Evolutionary conservation across 1,140 invertebrate genomes (phyloP), one percentile per base, ranked within the genome.

Genomic region (Zeugodacus cucurbitae): DNA sequence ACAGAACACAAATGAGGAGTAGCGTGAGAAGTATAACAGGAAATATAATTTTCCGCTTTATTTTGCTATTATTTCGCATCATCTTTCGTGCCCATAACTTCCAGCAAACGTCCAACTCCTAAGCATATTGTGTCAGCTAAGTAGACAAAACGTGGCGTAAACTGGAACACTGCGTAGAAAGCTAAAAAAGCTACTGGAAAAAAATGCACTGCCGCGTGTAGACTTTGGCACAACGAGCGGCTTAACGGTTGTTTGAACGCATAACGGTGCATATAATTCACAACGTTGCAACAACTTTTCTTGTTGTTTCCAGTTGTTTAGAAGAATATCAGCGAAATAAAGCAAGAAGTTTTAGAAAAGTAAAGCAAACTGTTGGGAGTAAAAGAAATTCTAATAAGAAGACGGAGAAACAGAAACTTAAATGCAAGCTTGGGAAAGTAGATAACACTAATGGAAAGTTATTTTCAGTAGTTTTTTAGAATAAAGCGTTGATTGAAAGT

Each of bases 221-320:
- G 20, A 48, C 10, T 44, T 41, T 11, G 2, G 26, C 26, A 82
- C 74, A 82, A 82, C n/a, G 22, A 82, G 74, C 17, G 41, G 41
- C 74, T 82, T 82, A 82, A 82, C n/a, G 74, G 74, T 82, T 82
- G 74, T 54, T 82, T 54, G 41, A 44, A 48, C 37, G 41, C 74
- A 82, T 82, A 82, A 82, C 74, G 74, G 74, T 82, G 74, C 74
- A 82, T 48, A 82, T 82, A 82, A 82, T 82, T 82, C n/a, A 82
- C 37, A 48, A 41, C 26, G 3, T 48, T 26, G 41, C 74, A 44
- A 11, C 44, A n/a, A 48, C n/a, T 20, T 14, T 48, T n/a, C n/a
- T n/a, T n/a, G n/a, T n/a, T n/a, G n/a, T n/a, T n/a, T n/a, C n/a
- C 41, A 22, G 8, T 82, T 26, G 48, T 44, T 41, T 37, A 74